Base-by-base conservation (phyloP, 2,888 invertebrate genomes). In the Metacarcinus magister region DNA sequence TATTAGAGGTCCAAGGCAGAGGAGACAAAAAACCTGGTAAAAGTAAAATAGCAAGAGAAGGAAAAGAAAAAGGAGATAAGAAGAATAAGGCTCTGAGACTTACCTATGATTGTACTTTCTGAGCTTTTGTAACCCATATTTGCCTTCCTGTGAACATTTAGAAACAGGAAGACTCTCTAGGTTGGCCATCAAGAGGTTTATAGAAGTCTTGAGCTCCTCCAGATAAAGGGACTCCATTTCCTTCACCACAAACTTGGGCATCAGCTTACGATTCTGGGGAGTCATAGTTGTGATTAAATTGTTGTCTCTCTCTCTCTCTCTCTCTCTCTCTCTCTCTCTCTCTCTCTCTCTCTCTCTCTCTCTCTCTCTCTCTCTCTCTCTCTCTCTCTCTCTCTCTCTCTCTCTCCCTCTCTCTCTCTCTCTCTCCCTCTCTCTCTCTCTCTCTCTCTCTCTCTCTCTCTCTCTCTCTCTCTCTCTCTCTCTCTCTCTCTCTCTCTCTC, bases 221-320 rank as follows among this genome's bases (percentile, higher is more conserved):
- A 99, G 99, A 98, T 99, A 99, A 97, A 99, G 98, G 95, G 99
- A 99, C 98, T 99, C 99, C 99, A 99, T 99, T 98, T 99, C 99
- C 98, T 99, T 99, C 97, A 99, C 98, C 97, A 99, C 99, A 98
- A 99, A 99, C 98, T 99, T 99, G 97, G 99, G 99, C 99, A 99
- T 99, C 97, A 99, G 98, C 98, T 99, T 99, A 97, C 99, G 98
- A 98, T 99, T 99, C 99, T 99, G 98, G 28, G 93, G 23, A 32
- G 39, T 67, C 67, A 82, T 82, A 16, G 7, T 32, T 23, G 32
- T 82, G 32, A 5, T 32, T 32, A 82, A 32, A 8, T 82, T 13
- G 5, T 32, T 82, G 82, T 28, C 28, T 82, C 32, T 82, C 32
- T 82, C 23, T 82, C 4, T 82, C 32, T 82, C 13, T 82, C 32